Evolutionary conservation across 2,113 vertebrate genomes (phyloP).

Genomic region (Oncorhynchus nerka): DNA sequence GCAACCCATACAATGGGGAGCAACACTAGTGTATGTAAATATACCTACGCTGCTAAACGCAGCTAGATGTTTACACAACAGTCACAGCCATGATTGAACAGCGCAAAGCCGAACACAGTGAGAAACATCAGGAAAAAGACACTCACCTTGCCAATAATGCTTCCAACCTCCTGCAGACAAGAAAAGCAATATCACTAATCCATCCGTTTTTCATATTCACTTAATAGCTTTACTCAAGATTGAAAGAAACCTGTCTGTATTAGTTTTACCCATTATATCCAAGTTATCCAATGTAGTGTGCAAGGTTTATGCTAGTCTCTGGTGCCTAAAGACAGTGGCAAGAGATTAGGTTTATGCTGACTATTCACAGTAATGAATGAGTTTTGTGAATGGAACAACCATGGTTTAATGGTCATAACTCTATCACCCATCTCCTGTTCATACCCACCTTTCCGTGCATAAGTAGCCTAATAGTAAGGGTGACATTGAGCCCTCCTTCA

Average conservation of each 20-base stretch:
- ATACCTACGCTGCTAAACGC: too few species aligned
- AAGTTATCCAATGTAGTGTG: not conserved
- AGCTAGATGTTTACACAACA: conserved; percentile 30
- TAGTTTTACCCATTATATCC: not conserved
- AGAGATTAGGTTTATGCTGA: not conserved
- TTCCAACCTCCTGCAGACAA: conserved; percentile 76
- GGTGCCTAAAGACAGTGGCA: too few species aligned
- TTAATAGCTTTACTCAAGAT: not conserved
- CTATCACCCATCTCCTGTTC: not conserved
- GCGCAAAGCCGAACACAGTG: not conserved
- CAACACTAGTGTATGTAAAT: too few species aligned
- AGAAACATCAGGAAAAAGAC: not conserved
- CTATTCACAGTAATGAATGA: not conserved
- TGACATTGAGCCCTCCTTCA: conserved; percentile 98
- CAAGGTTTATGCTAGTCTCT: not conserved
- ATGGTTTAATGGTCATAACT: not conserved
- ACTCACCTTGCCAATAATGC: conserved; percentile 82
- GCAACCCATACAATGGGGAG: too few species aligned
- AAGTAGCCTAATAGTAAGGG: conserved; percentile 95
- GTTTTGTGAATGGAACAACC: not conserved
- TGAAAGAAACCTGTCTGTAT: not conserved
- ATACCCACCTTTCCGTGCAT: conserved; percentile 93
- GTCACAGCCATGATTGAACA: not conserved
- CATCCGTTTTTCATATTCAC: not conserved
- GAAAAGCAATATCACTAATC: conserved; percentile 5